Evolutionary conservation across 2,888 invertebrate species (phyloP), one percentile per base, ranked within the genome.

Genomic region (Azorinus chamasolen): DNA sequence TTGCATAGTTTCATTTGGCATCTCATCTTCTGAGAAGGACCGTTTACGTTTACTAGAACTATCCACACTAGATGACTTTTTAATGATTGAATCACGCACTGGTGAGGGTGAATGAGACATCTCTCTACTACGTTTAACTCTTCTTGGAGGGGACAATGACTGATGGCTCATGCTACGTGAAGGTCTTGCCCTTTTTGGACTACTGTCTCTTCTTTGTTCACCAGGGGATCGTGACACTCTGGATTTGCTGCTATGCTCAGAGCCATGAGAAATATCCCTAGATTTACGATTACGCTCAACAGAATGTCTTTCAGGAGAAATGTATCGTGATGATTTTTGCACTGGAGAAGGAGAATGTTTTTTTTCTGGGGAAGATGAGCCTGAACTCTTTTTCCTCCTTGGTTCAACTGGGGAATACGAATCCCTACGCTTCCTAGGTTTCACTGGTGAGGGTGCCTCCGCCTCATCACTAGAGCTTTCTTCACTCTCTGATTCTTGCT

Each of bases 21-120:
- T n/a, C 20, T 72, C 58, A 53, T 58, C 64, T 20, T 69, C 59
- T 16, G 79, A 75, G 25, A 61, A 55, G 39, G 79, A 79, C 55
- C 72, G 54, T 25, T 41, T 37, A 43, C 68, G 64, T 22, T 55
- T 54, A 46, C 69, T 75, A 50, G 72, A 53, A 27, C 72, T 55
- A 37, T 46, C 63, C 5, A 59, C 66, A 46, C 74, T 66, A 32
- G 74, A 39, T 4, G 58, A 63, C 32, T 66, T 57, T 37, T 57
- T 69, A 12, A 66, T 39, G 24, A 32, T 59, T 2, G 45, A 25
- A 16, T 65, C 64, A 45, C 70, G 54, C 14, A 50, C 43, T 2
- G 54, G 62, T 18, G 59, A 57, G 16, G 18, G 41, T 18, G 65
- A 59, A 25, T 32, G 64, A 20, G 64, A 64, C 16, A 39, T 45